Evolutionary conservation across 2,888 invertebrate genomes (phyloP).

Genomic region (Eristalis intricaria): DNA sequence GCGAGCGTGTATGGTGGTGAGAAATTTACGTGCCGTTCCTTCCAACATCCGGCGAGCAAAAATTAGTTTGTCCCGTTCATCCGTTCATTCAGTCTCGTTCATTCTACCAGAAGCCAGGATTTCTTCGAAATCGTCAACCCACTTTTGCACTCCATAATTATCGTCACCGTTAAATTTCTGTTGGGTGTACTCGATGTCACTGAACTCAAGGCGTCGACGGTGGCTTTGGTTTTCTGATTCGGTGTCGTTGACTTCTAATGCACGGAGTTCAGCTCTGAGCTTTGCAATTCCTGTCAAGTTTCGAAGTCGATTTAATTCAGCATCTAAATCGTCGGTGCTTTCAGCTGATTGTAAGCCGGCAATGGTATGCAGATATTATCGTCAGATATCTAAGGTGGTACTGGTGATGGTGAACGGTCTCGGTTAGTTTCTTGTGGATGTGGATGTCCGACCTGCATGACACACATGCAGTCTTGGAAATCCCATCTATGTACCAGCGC

Average conservation of each 20-base stretch:
- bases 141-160: constrained; percentile 7
- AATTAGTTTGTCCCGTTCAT: constrained; percentile 7
- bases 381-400: background rate
- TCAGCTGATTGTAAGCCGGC: too few species aligned
- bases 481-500: too few species aligned
- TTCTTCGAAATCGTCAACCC: constrained; percentile 13
- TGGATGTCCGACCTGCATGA: background rate
- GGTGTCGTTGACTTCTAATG: background rate
- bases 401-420: background rate
- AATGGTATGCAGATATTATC: background rate
- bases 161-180: constrained; percentile 34
- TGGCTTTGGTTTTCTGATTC: background rate
- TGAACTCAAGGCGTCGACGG: constrained; percentile 6
- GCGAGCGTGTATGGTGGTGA: too few species aligned
- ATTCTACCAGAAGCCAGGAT: too few species aligned
- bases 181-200: constrained; percentile 4
- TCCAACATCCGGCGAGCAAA: too few species aligned
- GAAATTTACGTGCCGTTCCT: too few species aligned
- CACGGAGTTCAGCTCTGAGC: constrained; percentile 1
- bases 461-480: too few species aligned
- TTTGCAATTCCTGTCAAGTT: background rate
- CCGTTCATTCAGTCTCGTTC: too few species aligned
- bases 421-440: background rate
- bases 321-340: too few species aligned
- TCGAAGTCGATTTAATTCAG: too few species aligned